Percentiles rank a stretch among this genome's conserved stretches.
Evolutionary conservation across 2,113 vertebrate genomes (phyloP).

Genomic region (Cottus gobio): DNA sequence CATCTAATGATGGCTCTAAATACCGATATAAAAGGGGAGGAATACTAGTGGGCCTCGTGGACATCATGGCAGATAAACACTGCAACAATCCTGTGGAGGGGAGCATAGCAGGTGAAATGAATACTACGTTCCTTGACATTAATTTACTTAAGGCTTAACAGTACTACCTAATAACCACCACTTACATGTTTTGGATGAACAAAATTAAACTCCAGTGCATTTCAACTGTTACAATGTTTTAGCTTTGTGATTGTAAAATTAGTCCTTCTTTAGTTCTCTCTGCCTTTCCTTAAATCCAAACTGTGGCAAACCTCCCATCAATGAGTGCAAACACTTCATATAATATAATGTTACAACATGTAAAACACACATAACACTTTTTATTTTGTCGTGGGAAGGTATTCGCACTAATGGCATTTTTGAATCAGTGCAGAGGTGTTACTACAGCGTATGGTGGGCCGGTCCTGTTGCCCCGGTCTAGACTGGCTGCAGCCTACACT

Average conservation of each 20-base stretch:
- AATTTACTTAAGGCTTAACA: background rate
- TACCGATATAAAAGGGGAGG: background rate
- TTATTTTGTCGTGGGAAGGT: background rate
- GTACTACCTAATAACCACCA: background rate
- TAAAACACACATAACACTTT: slow-evolving; percentile 2
- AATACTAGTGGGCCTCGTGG: background rate
- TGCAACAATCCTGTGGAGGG: slow-evolving; percentile 42
- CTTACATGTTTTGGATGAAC: background rate
- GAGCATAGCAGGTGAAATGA: slow-evolving; percentile 43
- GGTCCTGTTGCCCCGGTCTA: background rate
- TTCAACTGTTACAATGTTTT: background rate
- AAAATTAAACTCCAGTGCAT: background rate
- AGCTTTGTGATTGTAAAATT: background rate
- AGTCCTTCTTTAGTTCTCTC: background rate
- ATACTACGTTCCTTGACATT: slow-evolving; percentile 7
- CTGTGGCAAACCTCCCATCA: background rate
- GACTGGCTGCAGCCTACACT: background rate
- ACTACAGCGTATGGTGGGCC: background rate
- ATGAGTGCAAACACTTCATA: background rate
- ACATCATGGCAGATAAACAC: slow-evolving; percentile 30
- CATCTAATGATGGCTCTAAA: slow-evolving; percentile 18
- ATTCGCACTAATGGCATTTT: background rate
- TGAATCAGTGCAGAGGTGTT: background rate
- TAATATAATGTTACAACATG: background rate
- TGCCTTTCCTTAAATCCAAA: background rate